Conservation (phyloP, 2,888 invertebrate genomes). For the Punctoribates punctum region DNA sequence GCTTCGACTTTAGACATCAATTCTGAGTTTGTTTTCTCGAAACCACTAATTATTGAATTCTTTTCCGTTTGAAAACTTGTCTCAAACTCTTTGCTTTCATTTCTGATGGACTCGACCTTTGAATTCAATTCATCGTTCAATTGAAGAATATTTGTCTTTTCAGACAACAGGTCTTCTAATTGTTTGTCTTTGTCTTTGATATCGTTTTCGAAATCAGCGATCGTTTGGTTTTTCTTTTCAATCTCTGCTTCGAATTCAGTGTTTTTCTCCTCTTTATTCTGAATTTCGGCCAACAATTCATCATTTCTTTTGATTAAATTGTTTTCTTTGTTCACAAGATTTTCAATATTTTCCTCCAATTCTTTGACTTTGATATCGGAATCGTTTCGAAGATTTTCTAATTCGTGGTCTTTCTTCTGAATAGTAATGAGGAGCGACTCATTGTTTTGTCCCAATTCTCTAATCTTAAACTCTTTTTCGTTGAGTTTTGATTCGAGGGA, state of each 20-base stretch:
- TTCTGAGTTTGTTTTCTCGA: not conserved
- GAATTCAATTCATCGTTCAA: not conserved
- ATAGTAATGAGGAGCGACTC: not conserved
- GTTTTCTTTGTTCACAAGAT: not conserved
- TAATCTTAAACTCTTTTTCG: not conserved
- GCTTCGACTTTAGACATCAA: not conserved
- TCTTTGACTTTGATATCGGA: not conserved
- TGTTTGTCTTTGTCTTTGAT: not conserved
- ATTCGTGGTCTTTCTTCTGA: not conserved
- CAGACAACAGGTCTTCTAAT: not conserved
- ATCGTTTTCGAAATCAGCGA: not conserved
- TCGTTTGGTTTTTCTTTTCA: not conserved
- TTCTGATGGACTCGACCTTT: not conserved
- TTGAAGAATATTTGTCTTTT: not conserved
- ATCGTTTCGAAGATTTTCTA: not conserved
- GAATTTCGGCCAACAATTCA: not conserved
- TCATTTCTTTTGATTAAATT: not conserved
- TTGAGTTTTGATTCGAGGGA: not conserved
- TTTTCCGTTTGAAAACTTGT: not conserved
- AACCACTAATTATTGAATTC: not conserved
- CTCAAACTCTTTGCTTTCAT: not conserved
- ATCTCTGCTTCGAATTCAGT: not conserved
- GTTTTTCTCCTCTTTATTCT: not conserved
- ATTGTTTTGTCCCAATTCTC: not conserved
- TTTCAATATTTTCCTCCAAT: not conserved